Evolutionary conservation across 1,140 invertebrate species (phyloP), one percentile per base, ranked within the genome.

Genomic region (Drosophila navojoa): DNA sequence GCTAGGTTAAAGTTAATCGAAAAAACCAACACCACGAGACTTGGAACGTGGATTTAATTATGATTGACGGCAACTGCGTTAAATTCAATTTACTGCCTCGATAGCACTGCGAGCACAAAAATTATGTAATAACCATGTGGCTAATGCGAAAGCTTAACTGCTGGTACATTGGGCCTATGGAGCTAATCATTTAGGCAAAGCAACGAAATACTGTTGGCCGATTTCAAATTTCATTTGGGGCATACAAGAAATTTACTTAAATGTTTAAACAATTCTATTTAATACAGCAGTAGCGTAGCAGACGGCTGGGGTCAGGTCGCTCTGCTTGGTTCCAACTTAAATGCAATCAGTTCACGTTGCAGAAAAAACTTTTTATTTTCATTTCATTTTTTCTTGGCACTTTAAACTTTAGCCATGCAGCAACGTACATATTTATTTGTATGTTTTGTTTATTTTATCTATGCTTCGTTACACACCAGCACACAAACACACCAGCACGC

Each of bases 371-470:
- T 57, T 62, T 59, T 69, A 79, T 86, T 86, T 85, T 77, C 63
- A 78, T 72, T 86, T 78, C 63, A 78, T 72, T 86, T 78, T 86
- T 86, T 75, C 81, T 86, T 85, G 72, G 82, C 79, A 87, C 82
- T 86, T 86, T 87, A 86, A 86, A 82, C 79, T 87, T 86, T 79
- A 55, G 78, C 75, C 57, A 57, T 49, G 63, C 74, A 81, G 62
- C 78, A 72, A 22, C 45, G 29, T 74, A 74, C 66, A 81, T 81
- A 66, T 85, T 87, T 86, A 87, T 87, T 80, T 81, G 82, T 76
- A 69, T 84, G 53, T 71, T 81, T 87, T 86, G 81, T 87, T 87
- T 87, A 87, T 87, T 87, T 87, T 87, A 87, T 87, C 71, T 82
- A 74, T 81, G 82, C 82, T 87, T 87, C 82, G 82, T 87, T 87